Percentiles rank a stretch among this genome's conserved stretches.
Conservation (phyloP, 2,113 vertebrate genomes). For the Maccullochella peelii region DNA sequence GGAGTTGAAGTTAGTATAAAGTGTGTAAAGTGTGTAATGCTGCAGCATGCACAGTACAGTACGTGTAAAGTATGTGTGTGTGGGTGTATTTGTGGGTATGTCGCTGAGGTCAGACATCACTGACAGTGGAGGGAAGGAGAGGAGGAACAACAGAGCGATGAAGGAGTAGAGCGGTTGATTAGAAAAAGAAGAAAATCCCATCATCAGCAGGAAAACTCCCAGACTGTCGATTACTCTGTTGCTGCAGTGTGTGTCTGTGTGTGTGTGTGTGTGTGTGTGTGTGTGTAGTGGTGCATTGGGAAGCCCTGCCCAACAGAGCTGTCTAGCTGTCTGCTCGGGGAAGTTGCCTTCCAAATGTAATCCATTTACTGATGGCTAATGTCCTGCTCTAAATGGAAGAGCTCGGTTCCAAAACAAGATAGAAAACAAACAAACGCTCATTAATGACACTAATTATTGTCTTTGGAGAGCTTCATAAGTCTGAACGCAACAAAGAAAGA, state of each 20-base stretch:
- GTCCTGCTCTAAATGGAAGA: slow-evolving; percentile 34
- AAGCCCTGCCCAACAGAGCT: slow-evolving; percentile 37
- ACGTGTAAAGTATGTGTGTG: not conserved
- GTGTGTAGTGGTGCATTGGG: slow-evolving; percentile 41
- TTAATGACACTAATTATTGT: not conserved
- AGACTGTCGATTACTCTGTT: slow-evolving; percentile 51
- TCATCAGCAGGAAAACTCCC: slow-evolving; percentile 70
- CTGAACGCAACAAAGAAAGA: not conserved
- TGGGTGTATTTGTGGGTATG: slow-evolving; percentile 9
- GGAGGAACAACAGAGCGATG: slow-evolving; percentile 18
- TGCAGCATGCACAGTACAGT: not conserved
- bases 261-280: slow-evolving; percentile 25
- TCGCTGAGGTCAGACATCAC: not conserved
- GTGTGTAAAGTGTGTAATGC: too few relatives aligned
- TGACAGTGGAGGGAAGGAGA: slow-evolving; percentile 7
- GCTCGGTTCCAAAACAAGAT: slow-evolving; percentile 27
- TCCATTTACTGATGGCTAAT: slow-evolving; percentile 50
- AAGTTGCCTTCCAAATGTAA: slow-evolving; percentile 47
- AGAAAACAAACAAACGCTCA: not conserved
- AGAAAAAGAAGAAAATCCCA: slow-evolving; percentile 61
- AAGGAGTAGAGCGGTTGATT: slow-evolving; percentile 43
- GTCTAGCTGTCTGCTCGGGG: slow-evolving; percentile 27
- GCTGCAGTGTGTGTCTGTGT: slow-evolving; percentile 41
- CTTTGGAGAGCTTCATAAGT: not conserved
- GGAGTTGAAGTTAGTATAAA: not conserved